Conservation (phyloP, 2,797 vertebrate genomes). For the Labroides dimidiatus region DNA sequence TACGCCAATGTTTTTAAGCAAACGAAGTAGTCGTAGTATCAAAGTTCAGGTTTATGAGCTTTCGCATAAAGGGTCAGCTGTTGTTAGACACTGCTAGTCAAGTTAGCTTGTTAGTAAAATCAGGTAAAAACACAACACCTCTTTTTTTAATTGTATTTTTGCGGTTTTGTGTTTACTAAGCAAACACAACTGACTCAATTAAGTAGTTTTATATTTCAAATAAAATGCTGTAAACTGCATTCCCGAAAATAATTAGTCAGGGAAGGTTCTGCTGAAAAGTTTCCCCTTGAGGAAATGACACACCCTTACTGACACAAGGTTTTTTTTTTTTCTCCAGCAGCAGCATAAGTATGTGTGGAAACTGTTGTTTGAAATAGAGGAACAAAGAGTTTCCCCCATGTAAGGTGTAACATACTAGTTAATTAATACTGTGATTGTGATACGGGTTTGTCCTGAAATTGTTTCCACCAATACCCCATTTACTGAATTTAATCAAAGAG, state of each 20-base stretch:
- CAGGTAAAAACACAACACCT: neutral
- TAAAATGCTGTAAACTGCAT: too few relatives aligned
- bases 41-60: slow-evolving; percentile 7
- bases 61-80: slow-evolving; percentile 16
- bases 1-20: neutral
- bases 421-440: too few relatives aligned
- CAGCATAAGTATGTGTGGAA: slow-evolving; percentile 11
- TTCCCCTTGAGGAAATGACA: slow-evolving; percentile 46
- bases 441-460: too few relatives aligned
- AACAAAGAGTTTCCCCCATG: too few relatives aligned
- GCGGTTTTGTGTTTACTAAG: neutral
- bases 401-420: too few relatives aligned
- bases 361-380: slow-evolving; percentile 7
- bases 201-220: too few relatives aligned
- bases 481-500: too few relatives aligned
- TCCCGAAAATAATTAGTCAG: neutral
- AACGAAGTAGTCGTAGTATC: neutral
- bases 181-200: rapidly evolving
- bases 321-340: neutral
- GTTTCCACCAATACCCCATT: too few relatives aligned
- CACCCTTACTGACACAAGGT: slow-evolving; percentile 60
- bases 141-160: too few relatives aligned
- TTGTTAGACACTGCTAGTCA: neutral
- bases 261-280: slow-evolving; percentile 25
- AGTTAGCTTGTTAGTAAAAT: neutral